phyloP scores from a whole-genome alignment of 35 echinoderm and acorn worm species.

The Amphiura filiformis region DNA sequence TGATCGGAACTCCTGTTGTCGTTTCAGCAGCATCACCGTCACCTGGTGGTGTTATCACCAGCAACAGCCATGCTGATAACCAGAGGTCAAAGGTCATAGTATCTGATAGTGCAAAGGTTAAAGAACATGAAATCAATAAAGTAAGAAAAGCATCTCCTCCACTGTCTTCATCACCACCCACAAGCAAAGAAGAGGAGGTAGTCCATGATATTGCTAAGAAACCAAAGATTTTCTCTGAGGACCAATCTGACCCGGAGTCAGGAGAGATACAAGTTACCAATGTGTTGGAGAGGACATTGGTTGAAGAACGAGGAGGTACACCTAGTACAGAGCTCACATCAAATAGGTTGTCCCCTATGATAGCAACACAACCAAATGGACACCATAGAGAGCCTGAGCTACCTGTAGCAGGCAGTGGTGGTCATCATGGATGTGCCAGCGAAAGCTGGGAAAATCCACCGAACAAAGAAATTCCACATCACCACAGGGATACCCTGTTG shows the following conservation, averaged over 20 bases:
- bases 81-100: neutral
- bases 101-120: neutral
- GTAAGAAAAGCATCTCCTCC: neutral
- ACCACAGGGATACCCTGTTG: slow-evolving; percentile 23
- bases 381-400: neutral
- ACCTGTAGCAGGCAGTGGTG: neutral
- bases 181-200: neutral
- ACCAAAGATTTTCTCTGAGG: slow-evolving; percentile 31
- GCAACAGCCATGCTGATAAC: neutral
- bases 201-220: slow-evolving; percentile 10
- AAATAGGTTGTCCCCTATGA: neutral
- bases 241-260: slow-evolving; percentile 10
- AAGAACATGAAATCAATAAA: neutral
- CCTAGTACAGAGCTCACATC: neutral
- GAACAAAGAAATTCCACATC: slow-evolving; percentile 46
- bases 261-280: neutral
- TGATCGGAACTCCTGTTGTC: neutral
- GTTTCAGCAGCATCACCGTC: neutral
- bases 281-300: neutral
- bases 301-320: neutral
- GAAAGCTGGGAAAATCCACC: slow-evolving; percentile 80
- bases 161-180: neutral
- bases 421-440: neutral
- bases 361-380: neutral
- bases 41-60: neutral